phyloP scores from a whole-genome alignment of 2,113 vertebrate species.

The Corythornis cristatus region DNA sequence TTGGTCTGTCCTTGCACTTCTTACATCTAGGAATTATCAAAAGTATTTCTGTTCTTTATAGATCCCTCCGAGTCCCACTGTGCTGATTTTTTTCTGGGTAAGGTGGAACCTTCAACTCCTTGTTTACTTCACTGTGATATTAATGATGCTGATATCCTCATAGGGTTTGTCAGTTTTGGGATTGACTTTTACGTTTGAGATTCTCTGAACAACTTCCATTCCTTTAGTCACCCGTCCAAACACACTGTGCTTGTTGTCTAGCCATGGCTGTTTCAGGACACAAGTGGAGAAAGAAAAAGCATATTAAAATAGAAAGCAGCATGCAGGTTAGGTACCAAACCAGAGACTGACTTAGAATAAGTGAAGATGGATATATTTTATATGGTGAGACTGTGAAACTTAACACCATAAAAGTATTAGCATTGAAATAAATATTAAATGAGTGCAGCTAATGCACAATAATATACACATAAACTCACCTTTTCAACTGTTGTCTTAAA shows the following conservation, averaged over 20 bases:
- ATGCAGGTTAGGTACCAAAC: neutral
- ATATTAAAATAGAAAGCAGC: neutral
- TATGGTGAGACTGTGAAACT: neutral
- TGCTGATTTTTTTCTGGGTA: neutral
- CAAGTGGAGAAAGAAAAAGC: neutral
- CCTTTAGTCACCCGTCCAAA: conserved; percentile 95
- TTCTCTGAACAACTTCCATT: conserved; percentile 98
- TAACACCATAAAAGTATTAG: neutral
- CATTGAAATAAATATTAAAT: neutral
- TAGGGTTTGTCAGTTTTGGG: conserved; percentile 98
- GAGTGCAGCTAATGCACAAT: neutral
- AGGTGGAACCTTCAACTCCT: neutral
- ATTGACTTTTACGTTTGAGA: conserved; percentile 95
- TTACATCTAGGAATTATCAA: neutral
- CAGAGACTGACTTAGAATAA: neutral
- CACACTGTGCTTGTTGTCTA: conserved; percentile 98
- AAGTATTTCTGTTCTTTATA: neutral
- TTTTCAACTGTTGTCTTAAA: neutral
- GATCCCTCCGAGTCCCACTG: neutral
- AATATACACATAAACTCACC: neutral
- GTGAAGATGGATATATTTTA: neutral
- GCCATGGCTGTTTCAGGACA: conserved; percentile 86
- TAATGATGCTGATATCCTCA: conserved; percentile 98
- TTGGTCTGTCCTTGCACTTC: neutral
- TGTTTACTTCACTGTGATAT: conserved; percentile 92